phyloP scores from a whole-genome alignment of 2,113 vertebrate genomes.

The Boulengeromyrus knoepffleri region DNA sequence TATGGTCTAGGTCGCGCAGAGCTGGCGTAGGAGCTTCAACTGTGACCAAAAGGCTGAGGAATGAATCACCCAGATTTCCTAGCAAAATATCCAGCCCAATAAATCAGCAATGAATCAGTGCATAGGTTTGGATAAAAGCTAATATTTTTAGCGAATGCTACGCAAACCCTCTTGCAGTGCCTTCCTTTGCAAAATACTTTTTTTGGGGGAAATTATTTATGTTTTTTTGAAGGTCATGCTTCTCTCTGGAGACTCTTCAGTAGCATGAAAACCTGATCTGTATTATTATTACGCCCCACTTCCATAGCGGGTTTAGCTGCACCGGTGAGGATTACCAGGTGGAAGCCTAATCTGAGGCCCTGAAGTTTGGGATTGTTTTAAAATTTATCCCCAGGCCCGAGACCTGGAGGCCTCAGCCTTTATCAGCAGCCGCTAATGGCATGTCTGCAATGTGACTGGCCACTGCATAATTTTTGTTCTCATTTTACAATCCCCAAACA shows the following conservation, averaged over 20 bases:
- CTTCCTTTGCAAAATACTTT: neutral
- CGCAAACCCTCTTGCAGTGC: neutral
- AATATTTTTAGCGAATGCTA: neutral
- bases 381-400: neutral
- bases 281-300: neutral
- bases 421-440: neutral
- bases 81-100: neutral
- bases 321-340: neutral
- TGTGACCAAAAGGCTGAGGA: neutral
- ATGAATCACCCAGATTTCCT: neutral
- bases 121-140: neutral
- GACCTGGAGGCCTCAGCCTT: neutral
- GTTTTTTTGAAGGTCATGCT: neutral
- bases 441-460: neutral
- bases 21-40: neutral
- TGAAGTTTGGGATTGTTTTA: neutral
- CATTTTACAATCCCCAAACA: neutral
- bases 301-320: neutral
- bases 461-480: neutral
- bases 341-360: neutral
- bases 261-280: neutral
- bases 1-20: slow-evolving; percentile 19
- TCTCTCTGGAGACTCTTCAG: neutral
- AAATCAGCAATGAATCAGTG: neutral
- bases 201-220: neutral